Evolutionary conservation across 2,113 vertebrate species (phyloP).

Genomic region (Rhinogobius similis): DNA sequence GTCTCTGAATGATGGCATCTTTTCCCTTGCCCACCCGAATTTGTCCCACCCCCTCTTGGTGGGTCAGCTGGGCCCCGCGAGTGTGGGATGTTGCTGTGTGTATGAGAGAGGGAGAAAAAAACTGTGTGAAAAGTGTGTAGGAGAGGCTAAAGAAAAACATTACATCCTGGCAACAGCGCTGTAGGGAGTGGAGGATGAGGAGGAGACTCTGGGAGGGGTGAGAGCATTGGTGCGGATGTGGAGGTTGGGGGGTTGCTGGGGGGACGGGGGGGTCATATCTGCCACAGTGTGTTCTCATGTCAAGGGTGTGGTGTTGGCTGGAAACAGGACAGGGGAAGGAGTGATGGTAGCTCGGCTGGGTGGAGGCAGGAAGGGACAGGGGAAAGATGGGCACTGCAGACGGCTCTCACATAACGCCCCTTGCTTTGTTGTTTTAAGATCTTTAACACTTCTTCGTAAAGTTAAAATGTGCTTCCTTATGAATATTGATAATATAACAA

Average conservation of each 20-base stretch:
- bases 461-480: conserved; percentile 1
- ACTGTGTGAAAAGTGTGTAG: conserved; percentile 82
- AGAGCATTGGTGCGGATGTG: conserved; percentile 21
- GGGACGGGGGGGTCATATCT: conserved; percentile 76
- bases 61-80: conserved; percentile 70
- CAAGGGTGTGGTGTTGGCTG: conserved; percentile 73
- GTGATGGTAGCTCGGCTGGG: conserved; percentile 28
- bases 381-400: conserved; percentile 43
- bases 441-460: conserved; percentile 11
- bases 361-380: conserved; percentile 35
- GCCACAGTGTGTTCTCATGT: conserved; percentile 79
- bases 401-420: conserved; percentile 33
- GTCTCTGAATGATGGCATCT: conserved; percentile 50
- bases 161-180: conserved; percentile 66
- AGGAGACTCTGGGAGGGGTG: conserved; percentile 50
- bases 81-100: conserved; percentile 72
- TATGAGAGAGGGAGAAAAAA: conserved; percentile 55
- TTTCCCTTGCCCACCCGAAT: conserved; percentile 58
- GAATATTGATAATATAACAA: background rate
- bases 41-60: conserved; percentile 71
- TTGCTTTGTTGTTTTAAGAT: conserved; percentile 14
- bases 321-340: conserved; percentile 46
- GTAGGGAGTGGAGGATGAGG: conserved; percentile 68
- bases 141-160: conserved; percentile 84
- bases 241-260: conserved; percentile 49